Percentiles rank a stretch among this genome's conserved stretches.
These are phyloP conservation scores for Miichthys miiuy DNA, from an alignment of 2,797 vertebrate genomes.

Conservation along the genomic window DNA sequence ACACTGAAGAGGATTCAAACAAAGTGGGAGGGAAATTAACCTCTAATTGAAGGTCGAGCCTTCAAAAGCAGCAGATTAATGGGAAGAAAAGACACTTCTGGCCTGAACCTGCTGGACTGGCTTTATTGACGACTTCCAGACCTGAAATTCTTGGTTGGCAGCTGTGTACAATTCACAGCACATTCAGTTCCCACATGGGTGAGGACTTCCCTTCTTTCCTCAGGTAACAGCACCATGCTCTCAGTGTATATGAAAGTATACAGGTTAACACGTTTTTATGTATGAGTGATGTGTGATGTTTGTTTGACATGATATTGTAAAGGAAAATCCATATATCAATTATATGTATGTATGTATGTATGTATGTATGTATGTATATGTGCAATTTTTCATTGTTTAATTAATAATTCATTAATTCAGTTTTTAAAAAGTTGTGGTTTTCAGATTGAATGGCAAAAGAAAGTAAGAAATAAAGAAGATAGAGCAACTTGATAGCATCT, in stretches of 20 bases:
- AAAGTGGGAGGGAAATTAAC: not conserved
- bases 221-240: constrained; percentile 14
- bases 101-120: constrained; percentile 19
- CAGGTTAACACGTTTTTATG: not conserved
- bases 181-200: constrained; percentile 38
- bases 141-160: constrained; percentile 42
- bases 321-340: no score
- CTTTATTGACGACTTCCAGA: constrained; percentile 46
- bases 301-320: not conserved
- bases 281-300: no score
- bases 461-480: no score
- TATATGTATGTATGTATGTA: no score
- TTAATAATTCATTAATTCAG: no score
- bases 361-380: no score
- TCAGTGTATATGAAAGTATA: not conserved
- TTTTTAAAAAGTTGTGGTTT: no score
- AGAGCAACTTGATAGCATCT: no score
- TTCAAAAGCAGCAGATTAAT: constrained; percentile 38
- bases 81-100: constrained; percentile 31
- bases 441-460: no score
- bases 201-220: not conserved
- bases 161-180: constrained; percentile 13
- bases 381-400: no score
- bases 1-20: not conserved
- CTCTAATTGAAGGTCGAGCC: not conserved